Percentiles rank a stretch among this genome's conserved stretches.
Conservation (phyloP, 2,888 invertebrate species). For the Lutraria lutraria region DNA sequence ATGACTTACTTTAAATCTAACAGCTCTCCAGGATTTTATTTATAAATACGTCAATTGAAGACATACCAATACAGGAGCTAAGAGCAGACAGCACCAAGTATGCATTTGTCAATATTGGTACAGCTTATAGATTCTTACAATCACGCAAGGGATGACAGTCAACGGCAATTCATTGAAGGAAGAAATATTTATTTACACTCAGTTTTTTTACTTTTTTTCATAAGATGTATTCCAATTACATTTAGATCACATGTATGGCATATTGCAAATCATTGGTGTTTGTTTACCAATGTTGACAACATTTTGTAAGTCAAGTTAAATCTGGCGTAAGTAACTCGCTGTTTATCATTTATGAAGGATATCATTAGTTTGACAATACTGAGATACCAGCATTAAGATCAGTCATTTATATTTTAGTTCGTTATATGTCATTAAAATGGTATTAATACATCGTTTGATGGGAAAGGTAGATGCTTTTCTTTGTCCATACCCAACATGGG, state of each 20-base stretch:
- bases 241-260: not conserved
- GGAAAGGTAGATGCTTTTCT: constrained; percentile 16
- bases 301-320: not conserved
- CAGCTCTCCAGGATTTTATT: too few species aligned
- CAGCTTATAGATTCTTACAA: not conserved
- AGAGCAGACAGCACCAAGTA: not conserved
- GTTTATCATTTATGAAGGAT: not conserved
- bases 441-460: constrained; percentile 17
- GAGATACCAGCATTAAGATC: not conserved
- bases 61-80: not conserved
- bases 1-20: too few species aligned
- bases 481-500: constrained; percentile 30
- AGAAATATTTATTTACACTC: not conserved
- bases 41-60: too few species aligned
- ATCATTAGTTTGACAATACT: constrained; percentile 15
- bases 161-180: not conserved
- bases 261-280: not conserved
- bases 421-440: constrained; percentile 26
- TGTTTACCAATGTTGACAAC: not conserved
- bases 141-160: not conserved
- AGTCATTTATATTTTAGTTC: not conserved
- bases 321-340: not conserved
- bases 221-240: not conserved
- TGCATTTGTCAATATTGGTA: not conserved
- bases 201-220: not conserved